Base-by-base conservation (phyloP, 2,113 vertebrate genomes). In the Mesembrinibis cayennensis region DNA sequence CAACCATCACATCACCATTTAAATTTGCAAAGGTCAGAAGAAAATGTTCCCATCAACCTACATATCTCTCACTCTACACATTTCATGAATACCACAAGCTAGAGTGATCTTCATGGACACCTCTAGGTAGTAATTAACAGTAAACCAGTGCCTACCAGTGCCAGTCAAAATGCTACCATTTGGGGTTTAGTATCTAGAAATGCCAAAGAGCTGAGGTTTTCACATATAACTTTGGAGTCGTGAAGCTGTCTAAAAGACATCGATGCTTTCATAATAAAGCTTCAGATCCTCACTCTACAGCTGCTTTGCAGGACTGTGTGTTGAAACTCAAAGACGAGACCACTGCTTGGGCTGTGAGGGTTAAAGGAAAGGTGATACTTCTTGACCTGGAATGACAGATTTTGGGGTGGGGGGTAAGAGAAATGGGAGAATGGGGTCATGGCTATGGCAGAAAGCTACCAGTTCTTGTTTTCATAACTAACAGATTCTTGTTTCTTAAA, bases 11-110 rank as follows among this genome's bases (percentile, higher is more conserved):
- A 91, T 78, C 92, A 53, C 56, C 63, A 89, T 45, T 93, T 67
- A 67, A 32, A 69, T 89, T 87, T 67, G 45, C 58, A 97, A 97
- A 93, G 87, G 79, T 96, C 94, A 96, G 55, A 62, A 94, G 84
- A 53, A 94, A 86, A 89, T 82, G 49, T 92, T 89, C 76, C 84
- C 63, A 27, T 82, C 69, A 34, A 55, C 55, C 53, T 72, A 34
- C 38, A n/a, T 27, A 59, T 87, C 89, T 82, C 87, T 95, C 70
- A 80, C 38, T 65, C 81, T 73, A 45, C 42, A 55, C 85, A 36
- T 95, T 90, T 94, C 14, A 38, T 47, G 45, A 65, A 77, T 40
- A 26, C 40, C 66, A 86, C 61, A 66, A 83, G 61, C 34, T 44
- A 20, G 36, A 87, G 25, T 27, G 71, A 90, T 90, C 45, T 69